A percentile compares a stretch with the other conserved stretches of the same genome.
These are phyloP conservation scores for Ridgeia piscesae DNA, from an alignment of 1,140 invertebrate species.

Conservation along the genomic window DNA sequence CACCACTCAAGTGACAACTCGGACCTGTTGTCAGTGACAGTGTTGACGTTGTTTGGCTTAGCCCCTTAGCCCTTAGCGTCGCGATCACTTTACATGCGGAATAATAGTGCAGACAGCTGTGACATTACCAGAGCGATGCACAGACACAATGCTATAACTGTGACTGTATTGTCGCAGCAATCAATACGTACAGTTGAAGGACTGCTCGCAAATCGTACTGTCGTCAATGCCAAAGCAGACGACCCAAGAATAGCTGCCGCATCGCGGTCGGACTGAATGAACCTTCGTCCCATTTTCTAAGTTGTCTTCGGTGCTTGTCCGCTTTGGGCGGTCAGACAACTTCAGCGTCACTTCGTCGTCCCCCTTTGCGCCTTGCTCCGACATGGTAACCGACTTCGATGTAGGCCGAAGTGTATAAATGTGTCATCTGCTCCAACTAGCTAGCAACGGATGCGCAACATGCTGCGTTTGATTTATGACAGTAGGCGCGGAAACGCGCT, in stretches of 20 bases:
- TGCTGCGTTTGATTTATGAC: not conserved
- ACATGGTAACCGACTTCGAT: not conserved
- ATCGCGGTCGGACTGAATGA: not conserved
- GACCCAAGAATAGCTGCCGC: not conserved
- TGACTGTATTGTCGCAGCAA: not conserved
- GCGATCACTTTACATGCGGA: not conserved
- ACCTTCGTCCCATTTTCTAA: not conserved
- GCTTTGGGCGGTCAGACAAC: not conserved
- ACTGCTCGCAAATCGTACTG: not conserved
- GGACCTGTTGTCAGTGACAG: not conserved
- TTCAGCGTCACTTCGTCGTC: not conserved
- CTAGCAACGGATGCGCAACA: not conserved
- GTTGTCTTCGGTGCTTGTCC: not conserved
- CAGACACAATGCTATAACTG: not conserved
- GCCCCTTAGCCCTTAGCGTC: not conserved
- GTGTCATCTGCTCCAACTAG: not conserved
- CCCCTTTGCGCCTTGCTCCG: not conserved
- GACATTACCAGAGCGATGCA: not conserved
- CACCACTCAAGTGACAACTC: not conserved
- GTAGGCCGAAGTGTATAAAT: not conserved
- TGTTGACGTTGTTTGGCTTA: too few relatives aligned
- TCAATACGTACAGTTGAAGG: not conserved
- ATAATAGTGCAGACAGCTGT: not conserved
- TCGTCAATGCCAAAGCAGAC: not conserved
- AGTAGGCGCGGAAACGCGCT: not conserved